phyloP scores from a whole-genome alignment of 2,888 invertebrate genomes.

The Caprella mutica region DNA sequence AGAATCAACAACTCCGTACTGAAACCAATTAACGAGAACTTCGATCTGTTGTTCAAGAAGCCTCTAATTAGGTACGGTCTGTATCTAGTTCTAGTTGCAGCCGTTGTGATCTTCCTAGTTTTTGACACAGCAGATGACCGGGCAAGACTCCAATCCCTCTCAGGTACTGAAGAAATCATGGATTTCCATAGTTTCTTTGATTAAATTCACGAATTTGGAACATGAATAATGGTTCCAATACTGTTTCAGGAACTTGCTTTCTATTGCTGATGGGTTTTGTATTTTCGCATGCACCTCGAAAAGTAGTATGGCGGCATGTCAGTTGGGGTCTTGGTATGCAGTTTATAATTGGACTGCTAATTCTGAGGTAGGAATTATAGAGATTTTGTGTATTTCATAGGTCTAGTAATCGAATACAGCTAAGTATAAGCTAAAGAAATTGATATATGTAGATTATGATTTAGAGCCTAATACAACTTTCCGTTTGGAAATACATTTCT shows the following conservation, averaged over 20 bases:
- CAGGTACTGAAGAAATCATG: too few relatives aligned
- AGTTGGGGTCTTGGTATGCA: constrained; percentile 69
- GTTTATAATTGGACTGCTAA: constrained; percentile 68
- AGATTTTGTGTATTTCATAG: too few relatives aligned
- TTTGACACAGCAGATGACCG: constrained; percentile 51
- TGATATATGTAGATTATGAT: too few relatives aligned
- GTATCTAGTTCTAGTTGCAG: constrained; percentile 44
- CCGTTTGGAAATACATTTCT: too few relatives aligned
- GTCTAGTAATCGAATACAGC: too few relatives aligned
- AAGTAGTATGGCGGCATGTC: constrained; percentile 44
- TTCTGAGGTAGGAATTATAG: constrained; percentile 60
- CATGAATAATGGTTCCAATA: too few relatives aligned
- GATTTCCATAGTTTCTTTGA: too few relatives aligned
- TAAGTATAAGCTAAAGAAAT: too few relatives aligned
- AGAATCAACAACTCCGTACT: constrained; percentile 5
- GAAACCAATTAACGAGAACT: constrained; percentile 2
- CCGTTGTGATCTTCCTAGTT: constrained; percentile 50
- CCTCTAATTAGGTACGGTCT: constrained; percentile 42
- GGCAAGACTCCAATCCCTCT: constrained; percentile 55
- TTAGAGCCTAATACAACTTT: too few relatives aligned
- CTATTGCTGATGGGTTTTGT: constrained; percentile 54
- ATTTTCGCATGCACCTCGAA: constrained; percentile 50
- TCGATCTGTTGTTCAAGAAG: background rate
- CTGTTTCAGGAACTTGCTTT: too few relatives aligned
- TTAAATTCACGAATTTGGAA: too few relatives aligned